Conservation (phyloP, 1,140 invertebrate genomes). For the Sogatella furcifera region DNA sequence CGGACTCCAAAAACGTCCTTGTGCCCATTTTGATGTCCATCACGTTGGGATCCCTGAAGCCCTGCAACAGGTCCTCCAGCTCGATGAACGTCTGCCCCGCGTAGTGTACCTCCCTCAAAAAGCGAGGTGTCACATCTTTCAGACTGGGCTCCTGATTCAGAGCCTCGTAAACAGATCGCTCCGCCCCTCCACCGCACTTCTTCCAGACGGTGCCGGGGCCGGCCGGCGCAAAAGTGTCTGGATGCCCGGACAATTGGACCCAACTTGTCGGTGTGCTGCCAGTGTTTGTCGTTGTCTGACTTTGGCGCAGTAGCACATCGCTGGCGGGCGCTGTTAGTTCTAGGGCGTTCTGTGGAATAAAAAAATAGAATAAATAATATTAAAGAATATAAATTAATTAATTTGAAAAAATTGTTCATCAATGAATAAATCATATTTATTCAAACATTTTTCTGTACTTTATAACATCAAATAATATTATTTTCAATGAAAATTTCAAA, state of each 20-base stretch:
- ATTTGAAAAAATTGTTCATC: no score
- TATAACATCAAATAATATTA: no score
- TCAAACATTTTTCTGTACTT: no score
- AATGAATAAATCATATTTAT: no score
- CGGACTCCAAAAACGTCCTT: conserved; percentile 85
- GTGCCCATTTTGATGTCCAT: conserved; percentile 92
- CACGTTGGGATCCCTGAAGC: conserved; percentile 75
- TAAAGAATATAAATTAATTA: not conserved
- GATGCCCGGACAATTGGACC: conserved; percentile 91
- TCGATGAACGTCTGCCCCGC: conserved; percentile 82
- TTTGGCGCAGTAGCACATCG: conserved; percentile 54
- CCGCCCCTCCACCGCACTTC: conserved; percentile 42
- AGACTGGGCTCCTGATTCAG: conserved; percentile 65
- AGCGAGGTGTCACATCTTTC: conserved; percentile 69
- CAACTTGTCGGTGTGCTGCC: conserved; percentile 46
- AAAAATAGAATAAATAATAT: not conserved
- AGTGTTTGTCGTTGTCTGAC: not conserved
- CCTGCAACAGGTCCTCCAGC: conserved; percentile 75
- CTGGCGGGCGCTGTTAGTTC: conserved; percentile 86
- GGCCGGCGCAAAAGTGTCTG: conserved; percentile 83
- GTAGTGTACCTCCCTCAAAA: conserved; percentile 76
- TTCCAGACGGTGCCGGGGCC: conserved; percentile 54
- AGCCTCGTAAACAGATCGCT: conserved; percentile 68
- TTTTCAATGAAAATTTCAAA: no score
- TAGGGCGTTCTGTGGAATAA: conserved; percentile 72